phyloP scores from a whole-genome alignment of 2,797 vertebrate genomes.

The Eutrigla gurnardus region DNA sequence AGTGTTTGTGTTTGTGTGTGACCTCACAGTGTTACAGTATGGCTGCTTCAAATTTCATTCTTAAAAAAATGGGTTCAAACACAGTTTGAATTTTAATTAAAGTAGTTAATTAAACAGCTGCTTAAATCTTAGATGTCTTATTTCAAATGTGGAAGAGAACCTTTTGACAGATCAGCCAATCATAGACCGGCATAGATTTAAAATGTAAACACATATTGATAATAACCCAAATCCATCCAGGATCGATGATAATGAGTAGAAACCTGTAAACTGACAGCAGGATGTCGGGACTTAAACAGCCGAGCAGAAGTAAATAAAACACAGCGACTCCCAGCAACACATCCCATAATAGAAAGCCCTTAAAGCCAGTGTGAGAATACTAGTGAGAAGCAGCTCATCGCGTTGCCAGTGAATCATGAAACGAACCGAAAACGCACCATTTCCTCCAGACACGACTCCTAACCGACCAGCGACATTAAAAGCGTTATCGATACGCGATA shows the following conservation, averaged over 20 bases:
- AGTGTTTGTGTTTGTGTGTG: background rate
- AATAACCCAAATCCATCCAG: background rate
- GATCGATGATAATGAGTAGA: background rate
- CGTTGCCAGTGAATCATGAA: background rate
- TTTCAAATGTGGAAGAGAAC: background rate
- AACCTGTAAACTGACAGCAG: background rate
- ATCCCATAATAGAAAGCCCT: background rate
- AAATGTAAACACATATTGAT: background rate
- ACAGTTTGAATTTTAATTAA: background rate
- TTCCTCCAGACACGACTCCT: background rate
- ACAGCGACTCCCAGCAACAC: too few species aligned
- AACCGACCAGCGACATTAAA: background rate
- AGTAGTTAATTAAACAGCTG: background rate
- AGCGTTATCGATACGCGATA: background rate
- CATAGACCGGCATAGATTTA: background rate
- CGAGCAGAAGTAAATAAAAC: too few species aligned
- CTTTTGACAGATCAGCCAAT: background rate
- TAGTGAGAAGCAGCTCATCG: constrained; percentile 5
- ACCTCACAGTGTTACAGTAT: constrained; percentile 12
- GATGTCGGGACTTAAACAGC: too few species aligned
- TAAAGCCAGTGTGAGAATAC: background rate
- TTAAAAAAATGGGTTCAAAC: background rate
- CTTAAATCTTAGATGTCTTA: background rate
- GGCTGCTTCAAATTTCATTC: background rate
- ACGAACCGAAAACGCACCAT: constrained; percentile 1